These are phyloP conservation scores for Dicyrtoma fusca DNA, from an alignment of 2,888 invertebrate genomes.

Conservation along the genomic window DNA sequence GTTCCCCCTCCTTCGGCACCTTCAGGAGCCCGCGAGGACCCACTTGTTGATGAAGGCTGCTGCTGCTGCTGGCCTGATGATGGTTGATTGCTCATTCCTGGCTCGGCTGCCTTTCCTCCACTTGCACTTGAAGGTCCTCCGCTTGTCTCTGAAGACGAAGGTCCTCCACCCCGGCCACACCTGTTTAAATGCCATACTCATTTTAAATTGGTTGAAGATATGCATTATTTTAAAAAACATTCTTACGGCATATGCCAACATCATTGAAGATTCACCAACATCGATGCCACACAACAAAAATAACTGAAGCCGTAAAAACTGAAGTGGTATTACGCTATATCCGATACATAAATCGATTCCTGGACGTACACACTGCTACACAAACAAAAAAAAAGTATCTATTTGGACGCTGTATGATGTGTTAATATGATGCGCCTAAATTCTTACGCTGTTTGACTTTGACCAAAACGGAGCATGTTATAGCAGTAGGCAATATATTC, in stretches of 20 bases:
- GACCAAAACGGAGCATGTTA: slow-evolving; percentile 15
- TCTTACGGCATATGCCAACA: too few species aligned
- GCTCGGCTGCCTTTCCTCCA: slow-evolving; percentile 58
- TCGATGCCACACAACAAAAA: too few species aligned
- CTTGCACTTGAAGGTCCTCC: slow-evolving; percentile 51
- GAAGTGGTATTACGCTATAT: too few species aligned
- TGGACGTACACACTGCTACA: too few species aligned
- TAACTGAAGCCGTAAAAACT: not conserved
- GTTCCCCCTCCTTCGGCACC: slow-evolving; percentile 40
- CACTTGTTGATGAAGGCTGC: slow-evolving; percentile 47
- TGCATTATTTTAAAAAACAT: too few species aligned
- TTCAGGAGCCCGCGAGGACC: slow-evolving; percentile 39
- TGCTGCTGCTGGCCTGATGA: slow-evolving; percentile 48
- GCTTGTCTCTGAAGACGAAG: slow-evolving; percentile 54
- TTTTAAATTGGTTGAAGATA: too few species aligned
- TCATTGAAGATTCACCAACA: not conserved
- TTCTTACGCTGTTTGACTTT: not conserved
- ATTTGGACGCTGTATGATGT: not conserved
- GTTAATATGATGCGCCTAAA: not conserved
- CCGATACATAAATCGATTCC: too few species aligned
- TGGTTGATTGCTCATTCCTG: slow-evolving; percentile 58
- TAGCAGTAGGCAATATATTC: slow-evolving; percentile 32
- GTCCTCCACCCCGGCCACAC: slow-evolving; percentile 57
- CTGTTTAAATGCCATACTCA: slow-evolving; percentile 31
- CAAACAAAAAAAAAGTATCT: not conserved